These are phyloP conservation scores for Drosophila burlai DNA, from an alignment of 1,140 invertebrate species.

Conservation along the genomic window DNA sequence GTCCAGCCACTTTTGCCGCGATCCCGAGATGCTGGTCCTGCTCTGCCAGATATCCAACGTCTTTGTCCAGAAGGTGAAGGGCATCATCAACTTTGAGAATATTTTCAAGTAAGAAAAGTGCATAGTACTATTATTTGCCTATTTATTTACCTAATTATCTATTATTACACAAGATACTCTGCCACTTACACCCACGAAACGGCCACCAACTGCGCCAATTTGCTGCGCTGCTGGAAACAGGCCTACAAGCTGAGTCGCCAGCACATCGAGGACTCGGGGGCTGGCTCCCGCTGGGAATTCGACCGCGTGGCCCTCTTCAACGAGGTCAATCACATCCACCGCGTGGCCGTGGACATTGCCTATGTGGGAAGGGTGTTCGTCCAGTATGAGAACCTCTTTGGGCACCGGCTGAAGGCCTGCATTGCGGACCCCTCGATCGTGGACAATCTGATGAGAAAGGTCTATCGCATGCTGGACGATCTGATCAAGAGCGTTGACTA, in stretches of 20 bases:
- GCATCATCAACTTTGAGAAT: constrained; percentile 89
- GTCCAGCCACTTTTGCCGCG: constrained; percentile 90
- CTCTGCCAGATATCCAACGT: constrained; percentile 93
- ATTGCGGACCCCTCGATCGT: constrained; percentile 94
- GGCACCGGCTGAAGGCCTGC: constrained; percentile 93
- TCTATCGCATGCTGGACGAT: constrained; percentile 87
- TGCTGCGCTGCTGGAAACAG: constrained; percentile 92
- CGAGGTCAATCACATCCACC: constrained; percentile 92
- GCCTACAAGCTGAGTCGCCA: constrained; percentile 90
- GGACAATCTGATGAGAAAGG: constrained; percentile 90
- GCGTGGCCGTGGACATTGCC: constrained; percentile 91
- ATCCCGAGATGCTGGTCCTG: constrained; percentile 91
- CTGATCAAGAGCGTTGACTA: constrained; percentile 92
- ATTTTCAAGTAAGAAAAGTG: constrained; percentile 89
- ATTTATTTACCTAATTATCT: neutral
- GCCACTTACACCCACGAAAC: constrained; percentile 86
- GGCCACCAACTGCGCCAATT: constrained; percentile 87
- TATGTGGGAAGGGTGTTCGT: constrained; percentile 91
- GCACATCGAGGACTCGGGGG: constrained; percentile 93
- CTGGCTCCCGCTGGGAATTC: constrained; percentile 95
- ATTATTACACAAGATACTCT: constrained; percentile 85
- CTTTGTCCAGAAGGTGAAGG: constrained; percentile 90
- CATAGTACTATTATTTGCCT: no score
- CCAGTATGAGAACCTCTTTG: constrained; percentile 96
- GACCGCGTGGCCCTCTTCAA: constrained; percentile 92